Conservation (phyloP, 1,140 invertebrate species). For the Hormaphis cornu region DNA sequence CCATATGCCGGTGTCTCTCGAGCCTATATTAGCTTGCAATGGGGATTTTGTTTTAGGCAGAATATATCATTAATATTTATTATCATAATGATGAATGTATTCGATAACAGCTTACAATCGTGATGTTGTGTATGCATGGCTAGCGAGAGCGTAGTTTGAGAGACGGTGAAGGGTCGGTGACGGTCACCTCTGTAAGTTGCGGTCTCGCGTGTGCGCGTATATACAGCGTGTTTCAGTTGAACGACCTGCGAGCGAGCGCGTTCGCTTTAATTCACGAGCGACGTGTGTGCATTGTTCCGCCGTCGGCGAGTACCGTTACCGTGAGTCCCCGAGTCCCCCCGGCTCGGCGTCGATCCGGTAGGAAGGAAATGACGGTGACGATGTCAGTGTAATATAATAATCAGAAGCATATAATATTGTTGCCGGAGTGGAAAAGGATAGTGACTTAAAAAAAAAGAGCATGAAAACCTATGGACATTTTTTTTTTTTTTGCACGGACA, state of each 20-base stretch:
- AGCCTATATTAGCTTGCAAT: neutral
- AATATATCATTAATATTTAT: neutral
- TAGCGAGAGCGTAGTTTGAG: neutral
- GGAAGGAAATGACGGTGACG: neutral
- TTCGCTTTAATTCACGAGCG: constrained; percentile 13
- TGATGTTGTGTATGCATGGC: neutral
- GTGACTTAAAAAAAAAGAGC: no score
- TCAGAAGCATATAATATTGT: no score
- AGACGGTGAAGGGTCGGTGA: neutral
- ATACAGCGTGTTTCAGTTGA: constrained; percentile 25
- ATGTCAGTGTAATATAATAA: neutral
- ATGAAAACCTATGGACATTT: no score
- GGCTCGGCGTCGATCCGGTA: neutral
- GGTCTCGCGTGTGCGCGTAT: neutral
- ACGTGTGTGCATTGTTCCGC: constrained; percentile 22
- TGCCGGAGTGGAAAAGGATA: no score
- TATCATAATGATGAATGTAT: neutral
- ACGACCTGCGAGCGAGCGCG: neutral
- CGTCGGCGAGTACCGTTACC: neutral
- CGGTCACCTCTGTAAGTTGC: neutral
- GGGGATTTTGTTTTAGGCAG: neutral
- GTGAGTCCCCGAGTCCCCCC: neutral
- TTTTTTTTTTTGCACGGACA: no score
- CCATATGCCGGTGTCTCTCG: no score
- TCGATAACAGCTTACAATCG: neutral